phyloP scores from a whole-genome alignment of 2,113 vertebrate species.

The Spermophilus dauricus region DNA sequence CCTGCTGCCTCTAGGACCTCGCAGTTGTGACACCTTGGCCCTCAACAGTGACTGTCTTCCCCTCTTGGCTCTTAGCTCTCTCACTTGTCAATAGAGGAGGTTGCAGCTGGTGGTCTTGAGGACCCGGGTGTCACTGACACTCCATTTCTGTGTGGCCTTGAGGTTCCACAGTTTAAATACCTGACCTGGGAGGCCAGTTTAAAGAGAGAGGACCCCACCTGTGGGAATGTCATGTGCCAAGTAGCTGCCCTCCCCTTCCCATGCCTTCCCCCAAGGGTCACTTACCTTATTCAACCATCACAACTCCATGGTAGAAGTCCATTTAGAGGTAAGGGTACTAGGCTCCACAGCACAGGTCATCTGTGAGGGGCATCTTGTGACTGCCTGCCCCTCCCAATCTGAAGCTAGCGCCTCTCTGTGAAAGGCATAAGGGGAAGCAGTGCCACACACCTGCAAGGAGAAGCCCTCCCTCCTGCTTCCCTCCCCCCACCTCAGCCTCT shows the following conservation, averaged over 20 bases:
- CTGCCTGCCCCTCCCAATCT: not conserved
- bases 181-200: not conserved
- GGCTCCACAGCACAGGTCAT: not conserved
- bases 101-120: not conserved
- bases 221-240: not conserved
- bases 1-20: not conserved
- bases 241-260: not conserved
- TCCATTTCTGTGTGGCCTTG: not conserved
- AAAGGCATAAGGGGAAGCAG: not conserved
- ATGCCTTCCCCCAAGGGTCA: rapidly evolving
- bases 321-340: not conserved
- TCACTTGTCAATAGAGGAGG: not conserved
- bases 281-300: too few species aligned
- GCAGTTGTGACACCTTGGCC: not conserved
- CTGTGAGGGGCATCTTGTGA: not conserved
- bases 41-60: not conserved
- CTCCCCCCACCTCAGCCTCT: not conserved
- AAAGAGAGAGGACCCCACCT: not conserved
- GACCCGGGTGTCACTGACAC: not conserved
- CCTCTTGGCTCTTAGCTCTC: not conserved
- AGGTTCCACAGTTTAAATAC: not conserved
- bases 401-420: not conserved
- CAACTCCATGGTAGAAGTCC: too few species aligned
- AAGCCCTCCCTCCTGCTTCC: not conserved
- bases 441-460: not conserved